Evolutionary conservation across 2,113 vertebrate species (phyloP).

Genomic region (Marcusenius ussheri): DNA sequence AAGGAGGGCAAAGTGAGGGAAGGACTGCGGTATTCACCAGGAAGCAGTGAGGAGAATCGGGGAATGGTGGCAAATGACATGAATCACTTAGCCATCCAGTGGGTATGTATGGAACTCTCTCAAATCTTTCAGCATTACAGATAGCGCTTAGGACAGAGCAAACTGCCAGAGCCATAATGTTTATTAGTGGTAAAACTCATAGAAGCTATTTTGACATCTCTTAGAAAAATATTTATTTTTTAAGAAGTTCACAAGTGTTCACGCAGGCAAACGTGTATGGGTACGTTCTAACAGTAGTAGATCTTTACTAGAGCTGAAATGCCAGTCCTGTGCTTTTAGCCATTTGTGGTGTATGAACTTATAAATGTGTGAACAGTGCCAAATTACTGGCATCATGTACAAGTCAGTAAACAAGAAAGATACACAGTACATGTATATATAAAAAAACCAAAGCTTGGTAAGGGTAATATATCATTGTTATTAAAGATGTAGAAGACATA

Average conservation of each 20-base stretch:
- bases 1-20: background rate
- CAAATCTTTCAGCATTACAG: conserved; percentile 25
- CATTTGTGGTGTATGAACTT: background rate
- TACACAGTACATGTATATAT: conserved; percentile 1
- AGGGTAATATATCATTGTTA: background rate
- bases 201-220: background rate
- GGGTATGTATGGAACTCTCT: conserved; percentile 22
- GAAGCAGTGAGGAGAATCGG: conserved; percentile 14
- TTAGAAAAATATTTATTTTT: conserved; percentile 7
- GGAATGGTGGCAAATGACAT: background rate
- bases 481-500: background rate
- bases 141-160: background rate
- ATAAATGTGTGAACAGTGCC: conserved; percentile 6
- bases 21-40: background rate
- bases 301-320: conserved; percentile 5
- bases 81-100: background rate
- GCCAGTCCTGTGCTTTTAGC: background rate
- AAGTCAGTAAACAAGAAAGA: background rate
- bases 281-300: background rate
- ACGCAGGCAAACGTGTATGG: background rate
- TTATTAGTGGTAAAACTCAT: background rate
- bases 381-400: background rate
- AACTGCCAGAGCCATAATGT: conserved; percentile 22
- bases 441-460: background rate
- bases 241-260: background rate